Evolutionary conservation across 2,888 invertebrate genomes (phyloP).

Genomic region (Apantesis nais): DNA sequence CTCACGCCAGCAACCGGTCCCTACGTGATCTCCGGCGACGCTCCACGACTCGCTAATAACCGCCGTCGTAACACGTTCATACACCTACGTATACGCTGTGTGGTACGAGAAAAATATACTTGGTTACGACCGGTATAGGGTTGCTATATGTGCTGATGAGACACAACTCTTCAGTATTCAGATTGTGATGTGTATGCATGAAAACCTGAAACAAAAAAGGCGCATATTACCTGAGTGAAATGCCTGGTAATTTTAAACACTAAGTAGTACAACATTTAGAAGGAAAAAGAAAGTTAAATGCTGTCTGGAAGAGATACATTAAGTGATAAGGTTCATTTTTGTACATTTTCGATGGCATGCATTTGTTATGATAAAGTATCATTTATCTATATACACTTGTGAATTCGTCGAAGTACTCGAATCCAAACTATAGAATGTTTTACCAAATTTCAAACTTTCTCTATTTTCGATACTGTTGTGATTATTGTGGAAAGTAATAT

Average conservation of each 20-base stretch:
- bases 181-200: neutral
- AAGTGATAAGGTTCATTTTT: neutral
- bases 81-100: conserved; percentile 38
- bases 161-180: conserved; percentile 4
- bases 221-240: neutral
- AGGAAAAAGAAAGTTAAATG: no score
- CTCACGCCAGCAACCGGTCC: conserved; percentile 66
- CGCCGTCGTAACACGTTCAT: conserved; percentile 30
- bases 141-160: neutral
- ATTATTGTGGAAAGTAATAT: no score
- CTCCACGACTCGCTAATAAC: conserved; percentile 68
- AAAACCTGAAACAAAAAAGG: neutral
- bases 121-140: conserved; percentile 45
- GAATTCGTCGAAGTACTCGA: no score
- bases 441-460: neutral
- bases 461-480: neutral
- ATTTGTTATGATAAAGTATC: neutral
- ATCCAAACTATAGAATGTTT: neutral
- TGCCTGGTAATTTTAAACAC: no score
- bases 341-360: no score
- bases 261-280: no score
- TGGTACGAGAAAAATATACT: conserved; percentile 44
- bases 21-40: conserved; percentile 79
- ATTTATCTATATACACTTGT: neutral
- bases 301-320: neutral